Evolutionary conservation across 2,888 invertebrate species (phyloP), one percentile per base, ranked within the genome.

Genomic region (Abscondita cerata): DNA sequence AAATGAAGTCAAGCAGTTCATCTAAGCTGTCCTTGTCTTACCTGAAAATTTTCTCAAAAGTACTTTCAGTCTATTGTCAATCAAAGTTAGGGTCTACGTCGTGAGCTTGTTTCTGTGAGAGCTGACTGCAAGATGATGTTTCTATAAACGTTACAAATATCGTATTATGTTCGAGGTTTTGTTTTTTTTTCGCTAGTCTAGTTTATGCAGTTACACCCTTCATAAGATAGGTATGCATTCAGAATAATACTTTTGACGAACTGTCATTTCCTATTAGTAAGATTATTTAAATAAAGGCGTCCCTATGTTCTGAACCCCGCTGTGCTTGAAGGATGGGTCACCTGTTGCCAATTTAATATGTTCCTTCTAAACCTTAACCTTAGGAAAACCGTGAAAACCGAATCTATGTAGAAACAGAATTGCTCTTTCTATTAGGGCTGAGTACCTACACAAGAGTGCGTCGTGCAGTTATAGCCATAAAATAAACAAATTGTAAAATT

Each of bases 61-160:
- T 25, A 25, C 4, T 25, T 25, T 25, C 25, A 25, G 25, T 25
- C 25, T 25, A 59, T 40, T 58, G 70, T 69, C 25, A 25, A 25
- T 25, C 25, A 25, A 25, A 6, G 6, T 25, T 25, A 6, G 25
- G 25, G 25, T 66, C 68, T 56, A 69, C 69, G 69, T 65, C 59
- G 62, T 63, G 44, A 53, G 65, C 62, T 62, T 59, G 63, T 64
- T 61, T 62, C 57, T 66, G 65, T 72, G 72, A 71, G 71, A 72
- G 71, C 70, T 71, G 70, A 66, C 57, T 64, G 40, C 15, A 54
- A 52, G 51, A 60, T 62, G 64, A 67, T 71, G 71, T 70, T 73
- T 68, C 68, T 68, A 66, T 70, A 74, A 75, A 74, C 74, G 75
- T 75, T 75, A 75, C 75, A 75, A 75, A 74, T 72, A 69, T 62